These are phyloP conservation scores for Alectura lathami DNA, from an alignment of 2,113 vertebrate genomes.

Conservation along the genomic window DNA sequence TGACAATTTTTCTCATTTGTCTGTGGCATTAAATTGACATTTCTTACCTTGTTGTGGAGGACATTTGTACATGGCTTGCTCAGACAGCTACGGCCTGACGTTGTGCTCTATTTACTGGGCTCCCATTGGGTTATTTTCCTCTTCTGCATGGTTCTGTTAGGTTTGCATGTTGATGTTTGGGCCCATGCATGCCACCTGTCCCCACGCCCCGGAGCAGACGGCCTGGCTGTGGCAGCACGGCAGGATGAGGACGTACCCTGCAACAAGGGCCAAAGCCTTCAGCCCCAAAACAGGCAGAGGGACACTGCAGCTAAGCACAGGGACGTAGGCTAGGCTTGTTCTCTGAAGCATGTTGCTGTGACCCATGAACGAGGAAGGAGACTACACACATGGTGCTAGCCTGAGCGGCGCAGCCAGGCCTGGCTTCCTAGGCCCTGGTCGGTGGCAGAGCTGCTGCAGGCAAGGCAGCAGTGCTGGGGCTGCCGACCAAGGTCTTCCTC, in stretches of 20 bases:
- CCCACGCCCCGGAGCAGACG: accelerated
- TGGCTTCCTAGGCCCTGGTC: accelerated
- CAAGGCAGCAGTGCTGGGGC: background rate
- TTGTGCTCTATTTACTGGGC: background rate
- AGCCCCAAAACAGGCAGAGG: background rate
- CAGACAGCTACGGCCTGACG: background rate
- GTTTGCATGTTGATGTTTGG: background rate
- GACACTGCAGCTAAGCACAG: background rate
- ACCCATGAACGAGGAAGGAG: background rate
- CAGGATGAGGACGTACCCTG: background rate
- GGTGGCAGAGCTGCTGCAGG: background rate
- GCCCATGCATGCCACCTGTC: accelerated
- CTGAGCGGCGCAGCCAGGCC: accelerated
- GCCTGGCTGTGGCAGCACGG: background rate
- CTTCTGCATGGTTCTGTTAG: background rate
- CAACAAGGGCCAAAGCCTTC: background rate
- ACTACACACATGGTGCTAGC: accelerated
- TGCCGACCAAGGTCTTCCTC: background rate
- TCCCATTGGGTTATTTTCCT: background rate
- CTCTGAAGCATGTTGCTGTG: background rate
- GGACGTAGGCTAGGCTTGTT: background rate
- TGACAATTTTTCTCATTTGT: background rate
- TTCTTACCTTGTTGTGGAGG: background rate
- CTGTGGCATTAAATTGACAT: accelerated
- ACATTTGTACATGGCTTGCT: background rate